Base-by-base conservation (phyloP, 37 sponge, comb jelly and placozoan species). In the Halichondria panicea region DNA sequence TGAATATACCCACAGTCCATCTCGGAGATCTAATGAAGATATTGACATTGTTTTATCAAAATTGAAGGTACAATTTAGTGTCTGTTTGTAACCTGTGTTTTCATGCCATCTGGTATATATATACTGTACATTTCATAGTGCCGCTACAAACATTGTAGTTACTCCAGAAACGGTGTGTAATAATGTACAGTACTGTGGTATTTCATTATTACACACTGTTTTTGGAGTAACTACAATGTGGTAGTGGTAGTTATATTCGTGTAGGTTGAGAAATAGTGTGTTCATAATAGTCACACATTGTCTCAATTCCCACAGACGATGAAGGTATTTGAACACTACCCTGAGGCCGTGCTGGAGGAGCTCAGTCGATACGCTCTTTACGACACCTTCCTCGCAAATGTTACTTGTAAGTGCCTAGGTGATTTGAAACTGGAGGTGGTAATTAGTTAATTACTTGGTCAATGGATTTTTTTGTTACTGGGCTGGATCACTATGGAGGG, bases 321-420 rank as follows among this genome's bases (percentile, higher is more conserved):
- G 58, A 72, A 65, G 43, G 87, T 79, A 36, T 86, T 79, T 43
- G 87, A 86, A 40, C 41, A 68, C 37, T 86, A 86, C 32, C 87
- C 87, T 21, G 80, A 78, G 57, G 68, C 63, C 24, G 57, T 79
- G 42, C 56, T 86, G 39, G 52, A 45, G 37, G 87, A 86, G 42
- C 31, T 86, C 34, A 74, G 69, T 52, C 61, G 75, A 57, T 64
- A 65, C 41, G 63, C 59, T 22, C 66, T 55, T 30, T 79, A 79
- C 60, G 87, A 86, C 30, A 64, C 66, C 0, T 62, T 77, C 25
- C 79, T 75, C 8, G 55, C 72, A 32, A 77, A 86, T 53, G 50
- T 57, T 0, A 87, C 81, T 9, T 44, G 81, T 81, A 60, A 73
- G 87, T 56, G 4, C 34, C 15, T 18, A 48, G 11, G 52, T 18